Evolutionary conservation across 2,797 vertebrate genomes (phyloP).

Genomic region (Emydoidea blandingii): DNA sequence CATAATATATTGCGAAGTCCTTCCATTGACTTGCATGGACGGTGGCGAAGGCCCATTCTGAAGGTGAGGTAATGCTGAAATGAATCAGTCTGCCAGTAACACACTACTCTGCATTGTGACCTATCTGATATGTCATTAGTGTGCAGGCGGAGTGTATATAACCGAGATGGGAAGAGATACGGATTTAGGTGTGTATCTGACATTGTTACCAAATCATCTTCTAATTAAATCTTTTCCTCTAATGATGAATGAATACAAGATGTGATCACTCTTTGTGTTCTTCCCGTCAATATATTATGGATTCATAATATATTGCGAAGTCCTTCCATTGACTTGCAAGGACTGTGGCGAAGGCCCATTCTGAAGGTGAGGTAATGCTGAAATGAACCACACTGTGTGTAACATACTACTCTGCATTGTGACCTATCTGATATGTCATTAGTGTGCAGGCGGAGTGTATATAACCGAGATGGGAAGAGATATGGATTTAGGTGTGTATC

Average conservation of each 20-base stretch:
- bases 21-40: rapidly evolving
- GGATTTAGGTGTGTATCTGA: too few relatives aligned
- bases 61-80: rapidly evolving
- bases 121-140: too few relatives aligned
- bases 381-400: background rate
- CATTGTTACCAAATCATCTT: too few relatives aligned
- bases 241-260: too few relatives aligned
- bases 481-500: conserved; percentile 24
- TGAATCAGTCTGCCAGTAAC: too few relatives aligned
- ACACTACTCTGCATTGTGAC: too few relatives aligned
- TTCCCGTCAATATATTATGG: too few relatives aligned
- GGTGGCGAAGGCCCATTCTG: background rate
- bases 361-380: rapidly evolving
- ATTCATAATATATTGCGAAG: rapidly evolving
- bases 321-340: background rate
- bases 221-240: too few relatives aligned
- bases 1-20: rapidly evolving
- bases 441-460: conserved; percentile 2
- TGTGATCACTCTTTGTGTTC: too few relatives aligned
- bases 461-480: conserved; percentile 10
- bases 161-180: too few relatives aligned
- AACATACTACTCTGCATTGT: background rate
- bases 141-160: too few relatives aligned
- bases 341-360: rapidly evolving
- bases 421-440: conserved; percentile 25